Evolutionary conservation across 2,888 invertebrate species (phyloP), one percentile per base, ranked within the genome.

Genomic region (Caenorhabditis sulstoni): DNA sequence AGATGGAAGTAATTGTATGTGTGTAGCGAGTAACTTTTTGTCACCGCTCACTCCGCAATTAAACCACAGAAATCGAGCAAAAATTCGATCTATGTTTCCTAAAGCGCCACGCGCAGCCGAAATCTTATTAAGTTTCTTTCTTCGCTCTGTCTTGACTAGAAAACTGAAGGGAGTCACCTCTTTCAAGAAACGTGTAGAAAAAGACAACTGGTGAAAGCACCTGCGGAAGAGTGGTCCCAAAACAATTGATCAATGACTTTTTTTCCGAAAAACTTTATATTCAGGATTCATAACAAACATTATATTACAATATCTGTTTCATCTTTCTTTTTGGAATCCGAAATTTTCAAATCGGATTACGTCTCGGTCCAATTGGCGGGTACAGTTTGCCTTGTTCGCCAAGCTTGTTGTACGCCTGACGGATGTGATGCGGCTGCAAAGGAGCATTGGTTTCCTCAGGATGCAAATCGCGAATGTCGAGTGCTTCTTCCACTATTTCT

Each of bases 401-500:
- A 44, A 88, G 59, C 23, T 81, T 66, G 18, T 81, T 78, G 55
- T 76, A 86, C 1, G 88, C 88, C 62, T 82, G 79, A 11, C 79
- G 70, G 37, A 85, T 59, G 61, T 85, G 85, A 14, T 85, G 81
- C 11, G 85, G 85, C 41, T 84, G 82, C 18, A 85, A 68, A 1
- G 85, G 83, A 29, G 80, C 75, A 12, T 55, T 41, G 14, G 79
- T 55, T 44, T 61, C 71, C 1, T 58, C 76, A 18, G 59, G 57
- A 14, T 64, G 49, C 7, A 52, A 12, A 35, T 79, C 61, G 44
- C 82, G 82, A 11, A 83, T 58, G 50, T 85, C 83, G 20, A 85
- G 64, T 5, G 85, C 96, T 94, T 97, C 96, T 92, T 99, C 99
- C 5, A 99, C 96, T 75, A 99, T 94, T 93, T 99, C 99, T 22